Evolutionary conservation across 1,140 invertebrate species (phyloP).

Genomic region (Drosophila equinoxialis): DNA sequence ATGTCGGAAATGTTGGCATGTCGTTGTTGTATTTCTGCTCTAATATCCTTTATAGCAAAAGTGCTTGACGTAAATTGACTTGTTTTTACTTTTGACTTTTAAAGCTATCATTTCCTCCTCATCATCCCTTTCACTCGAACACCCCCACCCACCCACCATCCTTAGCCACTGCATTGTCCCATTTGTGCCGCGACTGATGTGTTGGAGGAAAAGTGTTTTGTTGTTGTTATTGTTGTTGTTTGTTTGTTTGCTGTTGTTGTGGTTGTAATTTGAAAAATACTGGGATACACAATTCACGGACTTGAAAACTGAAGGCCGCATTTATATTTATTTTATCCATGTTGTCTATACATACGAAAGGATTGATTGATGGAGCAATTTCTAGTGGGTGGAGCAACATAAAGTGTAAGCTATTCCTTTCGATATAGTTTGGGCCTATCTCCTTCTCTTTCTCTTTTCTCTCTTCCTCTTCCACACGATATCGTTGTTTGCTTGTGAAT

Average conservation of each 20-base stretch:
- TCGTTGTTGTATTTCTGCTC: conserved; percentile 81
- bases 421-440: neutral
- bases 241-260: conserved; percentile 75
- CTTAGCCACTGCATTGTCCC: neutral
- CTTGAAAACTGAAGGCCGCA: conserved; percentile 62
- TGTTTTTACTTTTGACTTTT: conserved; percentile 82
- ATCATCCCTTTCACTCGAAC: too few relatives aligned
- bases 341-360: conserved; percentile 5
- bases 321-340: conserved; percentile 80
- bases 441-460: neutral
- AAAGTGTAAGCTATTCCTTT: neutral
- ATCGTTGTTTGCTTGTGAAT: too few relatives aligned
- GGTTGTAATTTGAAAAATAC: conserved; percentile 78
- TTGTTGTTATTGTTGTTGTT: conserved; percentile 15
- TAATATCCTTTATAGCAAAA: conserved; percentile 82
- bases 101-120: conserved; percentile 44
- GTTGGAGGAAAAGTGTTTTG: neutral
- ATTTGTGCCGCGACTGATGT: conserved; percentile 1
- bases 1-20: conserved; percentile 81
- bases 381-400: neutral
- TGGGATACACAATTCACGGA: conserved; percentile 39
- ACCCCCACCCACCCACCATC: neutral
- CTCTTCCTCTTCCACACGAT: neutral
- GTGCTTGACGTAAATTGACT: conserved; percentile 82
- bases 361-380: conserved; percentile 4